phyloP scores from a whole-genome alignment of 2,888 invertebrate genomes.

The Auanema sp. region DNA sequence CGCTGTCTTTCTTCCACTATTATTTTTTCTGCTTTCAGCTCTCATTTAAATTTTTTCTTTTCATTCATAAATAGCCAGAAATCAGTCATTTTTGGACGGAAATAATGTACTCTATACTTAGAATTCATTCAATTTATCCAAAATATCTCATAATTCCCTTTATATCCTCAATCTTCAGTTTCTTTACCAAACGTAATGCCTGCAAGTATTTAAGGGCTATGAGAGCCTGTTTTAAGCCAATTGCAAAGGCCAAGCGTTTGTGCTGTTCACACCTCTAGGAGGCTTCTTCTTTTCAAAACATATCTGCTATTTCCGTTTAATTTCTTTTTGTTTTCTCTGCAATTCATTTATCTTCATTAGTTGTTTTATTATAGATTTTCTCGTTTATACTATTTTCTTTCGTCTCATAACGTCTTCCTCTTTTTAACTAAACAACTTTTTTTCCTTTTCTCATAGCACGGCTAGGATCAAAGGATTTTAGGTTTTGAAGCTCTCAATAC shows the following conservation, averaged over 20 bases:
- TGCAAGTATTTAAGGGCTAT: too few relatives aligned
- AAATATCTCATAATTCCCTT: too few relatives aligned
- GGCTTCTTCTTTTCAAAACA: too few relatives aligned
- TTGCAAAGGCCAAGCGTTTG: too few relatives aligned
- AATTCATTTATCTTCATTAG: conserved; percentile 1
- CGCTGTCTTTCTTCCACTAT: conserved; percentile 3
- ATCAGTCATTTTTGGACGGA: too few relatives aligned
- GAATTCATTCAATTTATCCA: too few relatives aligned
- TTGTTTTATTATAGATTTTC: neutral
- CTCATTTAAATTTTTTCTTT: conserved; percentile 5
- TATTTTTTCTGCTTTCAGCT: neutral
- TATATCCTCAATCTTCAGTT: too few relatives aligned
- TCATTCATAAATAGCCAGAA: conserved; percentile 1
- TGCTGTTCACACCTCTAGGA: too few relatives aligned
- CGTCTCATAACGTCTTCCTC: neutral
- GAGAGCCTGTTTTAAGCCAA: too few relatives aligned
- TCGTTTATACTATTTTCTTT: neutral
- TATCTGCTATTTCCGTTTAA: too few relatives aligned
- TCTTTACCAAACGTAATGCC: too few relatives aligned
- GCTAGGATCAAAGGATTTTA: neutral
- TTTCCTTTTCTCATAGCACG: neutral
- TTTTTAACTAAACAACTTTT: neutral
- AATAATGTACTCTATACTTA: too few relatives aligned
- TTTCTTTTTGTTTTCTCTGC: neutral
- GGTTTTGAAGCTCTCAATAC: neutral